A percentile compares a stretch with the other conserved stretches of the same genome.
Evolutionary conservation across 2,797 vertebrate species (phyloP).

Genomic region (Psittacula derbiana): DNA sequence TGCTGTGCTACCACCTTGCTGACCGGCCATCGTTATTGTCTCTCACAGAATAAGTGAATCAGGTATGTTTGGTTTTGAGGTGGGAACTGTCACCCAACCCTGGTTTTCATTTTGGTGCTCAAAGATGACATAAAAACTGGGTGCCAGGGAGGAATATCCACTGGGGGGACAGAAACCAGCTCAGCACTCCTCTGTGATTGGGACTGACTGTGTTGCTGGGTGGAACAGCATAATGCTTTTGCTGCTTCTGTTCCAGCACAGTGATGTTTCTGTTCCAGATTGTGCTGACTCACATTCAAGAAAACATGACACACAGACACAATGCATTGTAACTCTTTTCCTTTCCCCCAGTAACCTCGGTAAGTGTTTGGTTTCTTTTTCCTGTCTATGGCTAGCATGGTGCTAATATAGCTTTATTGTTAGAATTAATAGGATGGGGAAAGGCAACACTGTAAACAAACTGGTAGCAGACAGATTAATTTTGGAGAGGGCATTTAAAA

Average conservation of each 20-base stretch:
- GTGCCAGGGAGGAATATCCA: not conserved
- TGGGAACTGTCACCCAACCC: not conserved
- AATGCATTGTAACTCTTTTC: constrained; percentile 6
- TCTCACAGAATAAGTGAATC: not conserved
- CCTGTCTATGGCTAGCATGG: not conserved
- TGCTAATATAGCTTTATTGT: not conserved
- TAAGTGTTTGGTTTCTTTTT: constrained; percentile 44
- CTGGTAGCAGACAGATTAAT: not conserved
- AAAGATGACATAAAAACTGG: not conserved
- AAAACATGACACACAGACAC: constrained; percentile 13
- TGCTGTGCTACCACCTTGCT: not conserved
- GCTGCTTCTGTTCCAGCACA: not conserved
- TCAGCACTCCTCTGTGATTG: constrained; percentile 42
- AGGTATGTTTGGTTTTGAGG: rapidly evolving
- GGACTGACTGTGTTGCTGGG: constrained; percentile 57
- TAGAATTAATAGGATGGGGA: constrained; percentile 4
- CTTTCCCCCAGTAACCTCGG: not conserved
- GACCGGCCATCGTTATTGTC: not conserved
- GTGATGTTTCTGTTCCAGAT: constrained; percentile 52
- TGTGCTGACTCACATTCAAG: constrained; percentile 68
- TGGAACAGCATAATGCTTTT: constrained; percentile 24
- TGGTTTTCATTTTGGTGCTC: not conserved
- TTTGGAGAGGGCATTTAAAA: constrained; percentile 7
- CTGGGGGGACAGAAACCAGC: not conserved
- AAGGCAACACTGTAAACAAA: not conserved